A percentile compares a stretch with the other conserved stretches of the same genome.
phyloP scores from a whole-genome alignment of 2,888 invertebrate genomes.

The Pyrrhia umbra region DNA sequence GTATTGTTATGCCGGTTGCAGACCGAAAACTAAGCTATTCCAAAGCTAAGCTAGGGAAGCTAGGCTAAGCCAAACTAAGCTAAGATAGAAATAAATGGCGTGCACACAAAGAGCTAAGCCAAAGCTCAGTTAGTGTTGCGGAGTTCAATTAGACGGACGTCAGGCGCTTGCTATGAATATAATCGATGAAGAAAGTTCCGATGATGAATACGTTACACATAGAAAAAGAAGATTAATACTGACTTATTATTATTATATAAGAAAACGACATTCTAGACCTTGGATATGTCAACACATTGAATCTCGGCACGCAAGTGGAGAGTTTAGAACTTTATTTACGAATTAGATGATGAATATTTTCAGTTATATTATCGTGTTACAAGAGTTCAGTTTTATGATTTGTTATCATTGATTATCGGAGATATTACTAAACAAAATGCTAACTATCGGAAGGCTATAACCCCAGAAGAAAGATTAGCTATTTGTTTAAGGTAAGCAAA shows the following conservation, averaged over 20 bases:
- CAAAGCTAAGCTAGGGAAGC: slow-evolving; percentile 15
- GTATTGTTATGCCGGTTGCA: slow-evolving; percentile 29
- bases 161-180: slow-evolving; percentile 4
- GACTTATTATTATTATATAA: too few relatives aligned
- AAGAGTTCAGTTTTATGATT: slow-evolving; percentile 39
- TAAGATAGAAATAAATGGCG: slow-evolving; percentile 47
- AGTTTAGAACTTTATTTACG: slow-evolving; percentile 47
- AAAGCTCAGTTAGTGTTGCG: slow-evolving; percentile 52
- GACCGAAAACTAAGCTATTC: slow-evolving; percentile 41
- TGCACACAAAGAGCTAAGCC: slow-evolving; percentile 55
- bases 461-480: slow-evolving; percentile 26
- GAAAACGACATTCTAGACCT: too few relatives aligned
- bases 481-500: too few relatives aligned
- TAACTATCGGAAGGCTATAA: slow-evolving; percentile 26
- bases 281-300: too few relatives aligned
- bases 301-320: slow-evolving; percentile 62
- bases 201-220: too few relatives aligned
- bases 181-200: too few relatives aligned
- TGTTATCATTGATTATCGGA: slow-evolving; percentile 33
- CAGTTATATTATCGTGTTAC: slow-evolving; percentile 38
- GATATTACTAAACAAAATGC: slow-evolving; percentile 41
- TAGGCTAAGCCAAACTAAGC: slow-evolving; percentile 40
- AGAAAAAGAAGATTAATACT: too few relatives aligned
- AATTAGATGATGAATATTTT: slow-evolving; percentile 43
- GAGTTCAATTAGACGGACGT: slow-evolving; percentile 50